Evolutionary conservation across 2,797 vertebrate species (phyloP), one percentile per base, ranked within the genome.

Genomic region (Phataginus tricuspis): DNA sequence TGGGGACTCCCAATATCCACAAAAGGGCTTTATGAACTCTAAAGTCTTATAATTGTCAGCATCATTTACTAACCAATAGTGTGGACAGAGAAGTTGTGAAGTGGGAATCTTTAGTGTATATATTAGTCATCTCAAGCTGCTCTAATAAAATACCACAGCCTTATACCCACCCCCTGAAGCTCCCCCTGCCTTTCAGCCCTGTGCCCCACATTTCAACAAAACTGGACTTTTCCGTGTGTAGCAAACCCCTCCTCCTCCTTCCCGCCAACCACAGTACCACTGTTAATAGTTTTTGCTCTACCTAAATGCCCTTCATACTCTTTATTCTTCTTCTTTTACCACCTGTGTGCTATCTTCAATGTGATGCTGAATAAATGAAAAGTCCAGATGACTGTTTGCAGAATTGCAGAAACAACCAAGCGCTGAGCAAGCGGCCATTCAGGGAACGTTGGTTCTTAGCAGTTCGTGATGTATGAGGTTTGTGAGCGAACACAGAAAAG

Each of bases 361-460:
- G 21, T 57, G 21, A 84, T 66, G 45, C 29, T 69, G 95, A 90
- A 55, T 90, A 78, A 92, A 80, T 63, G 71, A 49, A 78, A 78
- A 92, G 27, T 23, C 63, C 27, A 82, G 31, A 1, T 78, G 68
- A 78, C n/a, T 64, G 3, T 57, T 45, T 45, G 31, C 7, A 87
- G 18, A 79, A 64, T n/a, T 77, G 55, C 15, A 77, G 13, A 21
- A 75, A 19, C n/a, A 55, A 29, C 51, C 63, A 55, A 37, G 69
- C 34, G 14, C 0, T 34, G 10, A 45, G 12, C 1, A 14, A 45
- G 15, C 1, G 14, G 13, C 37, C 27, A 6, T 34, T 68, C 49
- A 74, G 11, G 5, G 6, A 93, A 75, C 9, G 57, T 21, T 61
- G 49, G 14, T 63, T 25, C 37, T 0, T 51, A 72, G 31, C 18